A percentile compares a stretch with the other conserved stretches of the same genome.
Evolutionary conservation across 2,888 invertebrate genomes (phyloP).

Genomic region (Empis livida): DNA sequence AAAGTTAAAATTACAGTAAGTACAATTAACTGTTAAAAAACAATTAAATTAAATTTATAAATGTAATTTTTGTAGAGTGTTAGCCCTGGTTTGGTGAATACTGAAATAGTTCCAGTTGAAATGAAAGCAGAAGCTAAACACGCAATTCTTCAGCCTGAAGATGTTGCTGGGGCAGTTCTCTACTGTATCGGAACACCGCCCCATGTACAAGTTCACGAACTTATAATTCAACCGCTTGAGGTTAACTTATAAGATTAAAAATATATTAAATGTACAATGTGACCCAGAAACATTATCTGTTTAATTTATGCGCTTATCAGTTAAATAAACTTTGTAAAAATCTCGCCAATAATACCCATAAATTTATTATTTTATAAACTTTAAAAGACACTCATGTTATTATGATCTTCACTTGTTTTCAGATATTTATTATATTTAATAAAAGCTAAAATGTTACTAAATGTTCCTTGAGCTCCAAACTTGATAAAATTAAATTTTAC

Average conservation of each 20-base stretch:
- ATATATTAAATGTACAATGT: no score
- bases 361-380: no score
- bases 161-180: constrained; percentile 1
- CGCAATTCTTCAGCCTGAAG: neutral
- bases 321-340: no score
- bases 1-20: constrained; percentile 32
- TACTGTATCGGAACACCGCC: constrained; percentile 2
- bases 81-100: constrained; percentile 2
- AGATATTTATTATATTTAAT: no score
- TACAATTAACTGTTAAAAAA: no score
- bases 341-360: no score
- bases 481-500: no score
- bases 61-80: constrained; percentile 17
- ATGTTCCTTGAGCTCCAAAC: no score
- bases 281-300: no score
- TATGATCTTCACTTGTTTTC: no score
- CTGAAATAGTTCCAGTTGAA: constrained; percentile 1
- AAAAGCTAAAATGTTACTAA: no score
- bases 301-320: neutral
- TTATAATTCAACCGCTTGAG: neutral
- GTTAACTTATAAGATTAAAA: neutral
- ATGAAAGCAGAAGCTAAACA: neutral
- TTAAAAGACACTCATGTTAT: no score
- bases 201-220: constrained; percentile 2
- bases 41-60: neutral